Conservation (phyloP, 2,888 invertebrate species). For the Blomia tropicalis region DNA sequence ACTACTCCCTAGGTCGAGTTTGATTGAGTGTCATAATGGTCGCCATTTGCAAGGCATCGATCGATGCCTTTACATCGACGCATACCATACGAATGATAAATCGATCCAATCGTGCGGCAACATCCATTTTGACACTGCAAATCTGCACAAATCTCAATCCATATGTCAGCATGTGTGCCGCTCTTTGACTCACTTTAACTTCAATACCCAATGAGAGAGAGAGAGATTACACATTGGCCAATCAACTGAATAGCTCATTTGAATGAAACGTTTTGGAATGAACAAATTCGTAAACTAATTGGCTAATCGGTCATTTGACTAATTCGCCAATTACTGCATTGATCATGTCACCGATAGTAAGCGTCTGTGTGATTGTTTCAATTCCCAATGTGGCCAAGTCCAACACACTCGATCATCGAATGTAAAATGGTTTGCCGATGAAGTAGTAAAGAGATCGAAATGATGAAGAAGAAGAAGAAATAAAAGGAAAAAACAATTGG, state of each 20-base stretch:
- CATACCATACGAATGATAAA: background rate
- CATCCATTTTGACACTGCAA: conserved; percentile 4
- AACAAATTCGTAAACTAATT: conserved; percentile 7
- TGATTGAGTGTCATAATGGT: conserved; percentile 7
- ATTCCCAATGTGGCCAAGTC: too few relatives aligned
- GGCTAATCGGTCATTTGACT: conserved; percentile 12
- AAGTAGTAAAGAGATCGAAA: background rate
- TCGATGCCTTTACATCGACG: background rate
- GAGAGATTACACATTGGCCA: background rate
- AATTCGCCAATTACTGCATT: background rate
- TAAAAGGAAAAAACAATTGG: too few relatives aligned
- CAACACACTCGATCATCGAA: background rate
- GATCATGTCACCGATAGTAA: conserved; percentile 14
- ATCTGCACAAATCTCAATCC: background rate
- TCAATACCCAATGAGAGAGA: too few relatives aligned
- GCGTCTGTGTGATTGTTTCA: too few relatives aligned
- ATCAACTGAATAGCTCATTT: background rate
- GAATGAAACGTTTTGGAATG: background rate
- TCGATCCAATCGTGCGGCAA: background rate
- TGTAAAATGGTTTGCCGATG: background rate
- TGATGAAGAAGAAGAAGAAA: background rate
- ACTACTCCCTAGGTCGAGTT: conserved; percentile 8
- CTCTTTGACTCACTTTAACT: background rate
- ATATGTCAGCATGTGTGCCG: background rate
- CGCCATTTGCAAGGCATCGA: background rate